Conservation (phyloP, 1,140 invertebrate genomes). For the Antheraea mylitta region DNA sequence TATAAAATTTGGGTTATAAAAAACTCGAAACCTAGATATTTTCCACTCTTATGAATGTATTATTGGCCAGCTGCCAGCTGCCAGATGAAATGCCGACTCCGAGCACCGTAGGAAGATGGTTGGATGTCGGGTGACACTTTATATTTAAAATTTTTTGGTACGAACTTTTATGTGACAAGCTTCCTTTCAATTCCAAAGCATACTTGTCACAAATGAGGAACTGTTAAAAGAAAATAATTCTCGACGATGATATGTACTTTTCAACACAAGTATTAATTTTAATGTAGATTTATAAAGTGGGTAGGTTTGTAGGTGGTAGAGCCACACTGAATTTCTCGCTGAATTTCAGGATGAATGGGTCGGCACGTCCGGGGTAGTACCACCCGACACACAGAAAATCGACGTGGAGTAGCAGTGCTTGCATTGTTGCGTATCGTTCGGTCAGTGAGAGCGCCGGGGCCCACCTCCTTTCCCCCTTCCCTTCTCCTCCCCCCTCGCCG, state of each 20-base stretch:
- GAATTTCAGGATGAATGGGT: too few relatives aligned
- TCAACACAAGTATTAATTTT: background rate
- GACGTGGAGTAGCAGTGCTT: too few relatives aligned
- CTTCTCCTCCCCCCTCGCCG: too few relatives aligned
- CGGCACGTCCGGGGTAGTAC: too few relatives aligned
- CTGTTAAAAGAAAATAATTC: background rate
- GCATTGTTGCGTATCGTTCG: too few relatives aligned
- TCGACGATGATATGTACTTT: background rate
- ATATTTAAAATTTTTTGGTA: constrained; percentile 28
- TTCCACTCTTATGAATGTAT: constrained; percentile 35
- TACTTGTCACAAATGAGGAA: too few relatives aligned
- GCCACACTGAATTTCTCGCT: too few relatives aligned
- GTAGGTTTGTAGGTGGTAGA: too few relatives aligned
- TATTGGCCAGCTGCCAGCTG: constrained; percentile 46
- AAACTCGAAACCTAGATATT: constrained; percentile 46
- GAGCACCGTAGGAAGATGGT: constrained; percentile 19
- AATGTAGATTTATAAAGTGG: too few relatives aligned
- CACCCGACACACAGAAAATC: too few relatives aligned
- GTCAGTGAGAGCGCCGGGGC: too few relatives aligned
- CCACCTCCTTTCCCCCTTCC: too few relatives aligned
- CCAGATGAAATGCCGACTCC: constrained; percentile 36
- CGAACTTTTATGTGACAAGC: background rate
- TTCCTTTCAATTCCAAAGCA: background rate
- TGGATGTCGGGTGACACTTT: constrained; percentile 29
- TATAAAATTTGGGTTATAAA: constrained; percentile 47